Conservation (phyloP, 2,797 vertebrate genomes). For the Eospalax fontanierii region DNA sequence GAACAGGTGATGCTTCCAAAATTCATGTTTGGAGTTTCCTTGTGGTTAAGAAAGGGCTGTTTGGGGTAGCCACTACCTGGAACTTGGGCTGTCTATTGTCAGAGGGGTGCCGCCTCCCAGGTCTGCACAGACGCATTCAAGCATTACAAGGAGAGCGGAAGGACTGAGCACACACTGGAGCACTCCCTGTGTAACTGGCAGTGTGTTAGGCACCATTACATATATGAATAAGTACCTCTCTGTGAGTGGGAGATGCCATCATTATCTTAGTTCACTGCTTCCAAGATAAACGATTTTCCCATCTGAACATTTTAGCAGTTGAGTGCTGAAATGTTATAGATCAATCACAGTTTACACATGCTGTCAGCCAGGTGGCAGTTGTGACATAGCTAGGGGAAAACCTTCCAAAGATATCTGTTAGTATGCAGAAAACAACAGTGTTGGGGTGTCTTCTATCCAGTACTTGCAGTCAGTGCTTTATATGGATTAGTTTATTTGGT, state of each 20-base stretch:
- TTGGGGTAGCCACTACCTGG: too few relatives aligned
- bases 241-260: background rate
- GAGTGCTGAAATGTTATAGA: slow-evolving; percentile 40
- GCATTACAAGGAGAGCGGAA: background rate
- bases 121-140: background rate
- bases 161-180: background rate
- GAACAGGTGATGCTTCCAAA: slow-evolving; percentile 1
- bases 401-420: background rate
- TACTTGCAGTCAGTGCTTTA: slow-evolving; percentile 12
- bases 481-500: slow-evolving; percentile 6
- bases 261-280: background rate
- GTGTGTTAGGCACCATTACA: background rate
- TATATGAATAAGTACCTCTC: slow-evolving; percentile 1
- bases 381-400: slow-evolving; percentile 32
- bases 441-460: background rate
- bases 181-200: background rate
- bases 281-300: background rate
- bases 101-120: background rate
- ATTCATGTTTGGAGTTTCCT: slow-evolving; percentile 36
- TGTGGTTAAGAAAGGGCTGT: slow-evolving; percentile 4
- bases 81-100: background rate
- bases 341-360: slow-evolving; percentile 26
- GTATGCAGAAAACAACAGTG: slow-evolving; percentile 28
- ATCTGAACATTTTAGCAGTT: slow-evolving; percentile 30
- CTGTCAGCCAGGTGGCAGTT: slow-evolving; percentile 58